These are phyloP conservation scores for Lissonota sp. DNA, from an alignment of 2,888 invertebrate species.

Conservation along the genomic window DNA sequence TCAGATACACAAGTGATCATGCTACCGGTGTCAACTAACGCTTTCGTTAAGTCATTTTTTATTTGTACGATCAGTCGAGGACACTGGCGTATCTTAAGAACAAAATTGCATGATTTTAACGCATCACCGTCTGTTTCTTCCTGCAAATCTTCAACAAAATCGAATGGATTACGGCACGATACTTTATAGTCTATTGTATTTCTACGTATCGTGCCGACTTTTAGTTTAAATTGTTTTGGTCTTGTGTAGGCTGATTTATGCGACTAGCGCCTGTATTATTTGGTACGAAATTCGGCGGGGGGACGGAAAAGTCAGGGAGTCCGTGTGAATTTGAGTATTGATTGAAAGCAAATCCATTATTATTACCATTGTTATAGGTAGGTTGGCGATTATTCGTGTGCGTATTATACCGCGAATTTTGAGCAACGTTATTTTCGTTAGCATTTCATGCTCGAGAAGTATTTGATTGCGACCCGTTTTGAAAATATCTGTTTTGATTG, in stretches of 20 bases:
- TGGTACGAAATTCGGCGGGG: slow-evolving; percentile 2
- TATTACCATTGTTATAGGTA: neutral
- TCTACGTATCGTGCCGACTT: slow-evolving; percentile 19
- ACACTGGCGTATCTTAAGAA: neutral
- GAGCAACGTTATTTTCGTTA: neutral
- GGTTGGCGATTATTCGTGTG: neutral
- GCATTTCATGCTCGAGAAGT: neutral
- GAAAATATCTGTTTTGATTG: neutral
- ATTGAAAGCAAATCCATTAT: neutral
- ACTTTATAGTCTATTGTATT: neutral
- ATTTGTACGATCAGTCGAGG: slow-evolving; percentile 12
- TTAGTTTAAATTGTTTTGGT: slow-evolving; percentile 34
- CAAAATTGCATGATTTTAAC: slow-evolving; percentile 6
- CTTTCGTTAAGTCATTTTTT: slow-evolving; percentile 23
- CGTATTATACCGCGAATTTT: neutral
- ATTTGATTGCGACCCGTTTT: neutral
- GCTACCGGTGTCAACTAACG: slow-evolving; percentile 35
- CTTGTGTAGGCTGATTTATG: neutral
- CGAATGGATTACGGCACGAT: slow-evolving; percentile 36
- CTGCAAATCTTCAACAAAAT: slow-evolving; percentile 31
- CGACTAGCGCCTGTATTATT: neutral
- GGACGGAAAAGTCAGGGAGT: slow-evolving; percentile 1
- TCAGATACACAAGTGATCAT: slow-evolving; percentile 62
- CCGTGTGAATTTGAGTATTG: neutral
- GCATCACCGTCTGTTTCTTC: slow-evolving; percentile 13